Conservation (phyloP, 2,113 vertebrate genomes). For the Todiramphus chloris region DNA sequence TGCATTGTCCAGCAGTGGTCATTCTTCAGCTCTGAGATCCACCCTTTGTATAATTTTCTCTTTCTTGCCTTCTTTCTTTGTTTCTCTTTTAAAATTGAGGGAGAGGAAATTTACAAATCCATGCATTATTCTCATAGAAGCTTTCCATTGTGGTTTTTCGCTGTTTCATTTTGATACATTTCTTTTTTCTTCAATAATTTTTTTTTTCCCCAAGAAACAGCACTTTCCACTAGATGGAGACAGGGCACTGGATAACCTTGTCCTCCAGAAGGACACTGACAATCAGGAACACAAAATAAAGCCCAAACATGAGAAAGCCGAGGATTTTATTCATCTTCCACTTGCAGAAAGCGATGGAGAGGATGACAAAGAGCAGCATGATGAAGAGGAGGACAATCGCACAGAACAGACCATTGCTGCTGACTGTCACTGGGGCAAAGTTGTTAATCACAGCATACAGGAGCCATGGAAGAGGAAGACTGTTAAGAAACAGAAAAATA, state of each 20-base stretch:
- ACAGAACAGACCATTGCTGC: slow-evolving; percentile 96
- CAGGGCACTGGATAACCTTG: slow-evolving; percentile 86
- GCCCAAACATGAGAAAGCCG: slow-evolving; percentile 92
- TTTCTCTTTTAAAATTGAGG: not conserved
- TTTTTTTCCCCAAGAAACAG: not conserved
- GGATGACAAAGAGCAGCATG: slow-evolving; percentile 95
- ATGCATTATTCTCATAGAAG: not conserved
- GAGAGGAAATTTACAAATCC: not conserved
- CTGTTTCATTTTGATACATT: not conserved
- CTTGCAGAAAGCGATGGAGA: slow-evolving; percentile 93
- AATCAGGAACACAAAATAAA: slow-evolving; percentile 93
- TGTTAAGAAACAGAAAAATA: slow-evolving; percentile 62
- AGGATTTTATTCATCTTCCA: slow-evolving; percentile 97
- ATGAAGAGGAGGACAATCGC: slow-evolving; percentile 96
- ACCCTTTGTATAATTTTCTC: not conserved
- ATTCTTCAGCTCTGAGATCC: not conserved
- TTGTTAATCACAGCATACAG: slow-evolving; percentile 78
- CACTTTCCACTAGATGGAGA: slow-evolving; percentile 81
- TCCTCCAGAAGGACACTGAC: slow-evolving; percentile 94
- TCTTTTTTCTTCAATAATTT: not conserved
- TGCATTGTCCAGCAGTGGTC: not conserved
- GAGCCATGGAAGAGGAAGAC: slow-evolving; percentile 93
- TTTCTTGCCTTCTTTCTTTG: not conserved
- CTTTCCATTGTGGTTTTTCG: not conserved
- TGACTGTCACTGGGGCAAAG: slow-evolving; percentile 82